These are phyloP conservation scores for Ursus arctos DNA, from an alignment of 2,113 vertebrate genomes.

Conservation along the genomic window DNA sequence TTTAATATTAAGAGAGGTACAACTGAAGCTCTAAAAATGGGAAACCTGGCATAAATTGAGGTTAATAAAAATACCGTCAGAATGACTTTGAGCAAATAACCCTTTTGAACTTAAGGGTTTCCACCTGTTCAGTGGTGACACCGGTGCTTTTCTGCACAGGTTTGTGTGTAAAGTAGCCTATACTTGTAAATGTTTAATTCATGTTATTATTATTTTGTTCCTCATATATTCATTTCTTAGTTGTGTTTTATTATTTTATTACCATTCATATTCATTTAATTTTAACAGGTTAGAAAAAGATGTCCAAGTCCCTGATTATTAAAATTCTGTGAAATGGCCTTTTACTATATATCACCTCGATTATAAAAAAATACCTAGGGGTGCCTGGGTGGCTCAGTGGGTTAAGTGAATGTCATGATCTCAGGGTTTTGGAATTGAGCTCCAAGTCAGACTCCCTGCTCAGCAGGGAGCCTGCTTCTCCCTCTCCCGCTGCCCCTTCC, in stretches of 20 bases:
- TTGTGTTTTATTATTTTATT: not conserved
- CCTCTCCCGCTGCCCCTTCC: not conserved
- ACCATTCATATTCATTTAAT: not conserved
- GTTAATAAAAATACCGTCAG: not conserved
- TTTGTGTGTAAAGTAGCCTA: too few relatives aligned
- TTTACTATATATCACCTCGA: not conserved
- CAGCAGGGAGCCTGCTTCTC: not conserved
- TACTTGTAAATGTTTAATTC: not conserved
- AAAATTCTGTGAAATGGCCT: not conserved
- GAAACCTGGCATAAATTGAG: not conserved
- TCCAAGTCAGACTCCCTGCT: not conserved
- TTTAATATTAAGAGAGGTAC: not conserved
- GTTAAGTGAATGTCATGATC: not conserved
- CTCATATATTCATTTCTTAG: not conserved
- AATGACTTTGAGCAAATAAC: not conserved
- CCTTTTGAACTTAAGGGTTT: not conserved
- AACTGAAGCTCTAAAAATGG: not conserved
- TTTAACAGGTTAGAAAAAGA: not conserved
- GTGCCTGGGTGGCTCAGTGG: not conserved
- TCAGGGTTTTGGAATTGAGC: not conserved
- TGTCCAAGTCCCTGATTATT: not conserved
- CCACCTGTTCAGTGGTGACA: not conserved
- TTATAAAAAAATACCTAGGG: not conserved
- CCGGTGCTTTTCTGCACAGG: rapidly evolving
- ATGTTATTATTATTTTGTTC: not conserved